phyloP scores from a whole-genome alignment of 2,888 invertebrate genomes.

The Andrena hattorfiana region DNA sequence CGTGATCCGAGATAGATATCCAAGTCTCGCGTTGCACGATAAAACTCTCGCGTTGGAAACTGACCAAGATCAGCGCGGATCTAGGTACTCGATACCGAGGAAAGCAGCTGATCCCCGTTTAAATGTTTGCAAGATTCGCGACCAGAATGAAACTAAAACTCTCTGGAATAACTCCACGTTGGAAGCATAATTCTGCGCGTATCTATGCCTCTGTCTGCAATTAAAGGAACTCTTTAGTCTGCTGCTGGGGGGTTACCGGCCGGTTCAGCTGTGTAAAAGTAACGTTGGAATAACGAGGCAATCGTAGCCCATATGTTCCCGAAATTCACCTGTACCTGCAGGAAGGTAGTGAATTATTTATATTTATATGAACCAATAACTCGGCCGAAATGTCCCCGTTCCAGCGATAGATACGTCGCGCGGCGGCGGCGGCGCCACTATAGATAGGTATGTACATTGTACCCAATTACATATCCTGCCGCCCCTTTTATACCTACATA shows the following conservation, averaged over 20 bases:
- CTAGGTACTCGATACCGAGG: no score
- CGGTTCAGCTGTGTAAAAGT: no score
- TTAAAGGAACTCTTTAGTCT: not conserved
- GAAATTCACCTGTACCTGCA: not conserved
- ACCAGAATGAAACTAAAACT: no score
- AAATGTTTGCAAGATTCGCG: no score
- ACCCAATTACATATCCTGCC: not conserved
- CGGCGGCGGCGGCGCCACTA: not conserved
- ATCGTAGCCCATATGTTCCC: not conserved
- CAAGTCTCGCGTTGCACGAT: no score
- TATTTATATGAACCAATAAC: not conserved
- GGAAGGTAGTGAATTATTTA: slow-evolving; percentile 4
- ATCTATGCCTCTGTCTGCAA: not conserved
- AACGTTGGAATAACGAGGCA: not conserved
- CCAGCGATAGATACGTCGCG: not conserved
- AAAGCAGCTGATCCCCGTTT: no score
- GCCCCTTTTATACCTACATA: not conserved
- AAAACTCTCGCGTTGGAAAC: slow-evolving; percentile 13
- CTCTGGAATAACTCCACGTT: not conserved
- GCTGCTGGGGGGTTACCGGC: not conserved
- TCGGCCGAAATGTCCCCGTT: not conserved
- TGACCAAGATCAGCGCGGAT: slow-evolving; percentile 24
- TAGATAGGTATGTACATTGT: no score
- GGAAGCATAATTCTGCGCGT: not conserved
- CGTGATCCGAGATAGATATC: no score